Percentiles rank a stretch among this genome's conserved stretches.
These are phyloP conservation scores for Pandemis cinnamomeana DNA, from an alignment of 2,888 invertebrate species.

Conservation along the genomic window DNA sequence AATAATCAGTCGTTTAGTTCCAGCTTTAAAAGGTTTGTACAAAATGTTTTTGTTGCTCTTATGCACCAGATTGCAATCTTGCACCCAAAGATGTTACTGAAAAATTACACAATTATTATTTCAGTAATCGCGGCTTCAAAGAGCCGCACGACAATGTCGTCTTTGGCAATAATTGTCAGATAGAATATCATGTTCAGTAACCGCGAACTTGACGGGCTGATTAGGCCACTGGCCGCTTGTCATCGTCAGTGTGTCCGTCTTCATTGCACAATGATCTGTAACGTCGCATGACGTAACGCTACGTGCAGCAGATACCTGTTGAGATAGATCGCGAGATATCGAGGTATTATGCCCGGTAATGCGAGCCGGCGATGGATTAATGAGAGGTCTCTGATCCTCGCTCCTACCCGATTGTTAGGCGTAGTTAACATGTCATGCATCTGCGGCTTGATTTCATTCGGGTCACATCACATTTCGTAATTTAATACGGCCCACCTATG, in stretches of 20 bases:
- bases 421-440: slow-evolving; percentile 26
- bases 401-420: slow-evolving; percentile 26
- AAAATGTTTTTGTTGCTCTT: not conserved
- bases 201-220: slow-evolving; percentile 38
- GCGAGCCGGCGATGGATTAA: slow-evolving; percentile 19
- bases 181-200: slow-evolving; percentile 37
- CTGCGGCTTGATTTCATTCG: slow-evolving; percentile 17
- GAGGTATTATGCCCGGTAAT: slow-evolving; percentile 29
- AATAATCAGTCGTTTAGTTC: not conserved
- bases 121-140: slow-evolving; percentile 22
- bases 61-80: slow-evolving; percentile 7
- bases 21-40: not conserved
- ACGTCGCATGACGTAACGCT: slow-evolving; percentile 38
- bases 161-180: slow-evolving; percentile 35
- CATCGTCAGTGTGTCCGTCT: slow-evolving; percentile 34
- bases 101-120: slow-evolving; percentile 35
- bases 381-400: slow-evolving; percentile 25
- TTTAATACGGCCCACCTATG: not conserved
- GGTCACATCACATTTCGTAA: slow-evolving; percentile 19
- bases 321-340: slow-evolving; percentile 36
- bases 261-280: slow-evolving; percentile 41
- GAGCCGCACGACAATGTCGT: slow-evolving; percentile 24
- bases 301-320: slow-evolving; percentile 31
- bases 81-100: slow-evolving; percentile 34
- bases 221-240: slow-evolving; percentile 36